phyloP scores from a whole-genome alignment of 2,113 vertebrate species.

The Callopanchax toddi region DNA sequence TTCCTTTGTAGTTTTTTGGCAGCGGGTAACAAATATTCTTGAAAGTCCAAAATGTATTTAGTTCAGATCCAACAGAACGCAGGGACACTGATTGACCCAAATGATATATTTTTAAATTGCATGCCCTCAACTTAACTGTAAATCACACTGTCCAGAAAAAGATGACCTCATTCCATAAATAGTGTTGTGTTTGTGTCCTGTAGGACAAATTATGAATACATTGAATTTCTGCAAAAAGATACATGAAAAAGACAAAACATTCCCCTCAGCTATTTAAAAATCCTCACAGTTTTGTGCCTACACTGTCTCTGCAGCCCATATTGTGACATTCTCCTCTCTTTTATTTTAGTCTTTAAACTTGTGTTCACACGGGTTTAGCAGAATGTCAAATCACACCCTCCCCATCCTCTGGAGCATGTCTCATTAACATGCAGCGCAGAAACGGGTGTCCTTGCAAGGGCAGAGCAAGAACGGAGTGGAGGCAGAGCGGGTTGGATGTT shows the following conservation, averaged over 20 bases:
- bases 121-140: too few relatives aligned
- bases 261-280: not conserved
- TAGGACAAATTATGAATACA: not conserved
- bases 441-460: conserved; percentile 63
- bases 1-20: too few relatives aligned
- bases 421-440: conserved; percentile 66
- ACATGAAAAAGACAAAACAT: not conserved
- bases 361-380: conserved; percentile 21
- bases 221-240: too few relatives aligned
- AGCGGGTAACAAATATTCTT: too few relatives aligned
- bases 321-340: conserved; percentile 21
- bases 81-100: too few relatives aligned
- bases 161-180: too few relatives aligned
- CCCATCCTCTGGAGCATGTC: conserved; percentile 14
- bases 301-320: conserved; percentile 17
- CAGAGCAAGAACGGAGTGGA: conserved; percentile 43
- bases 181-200: not conserved
- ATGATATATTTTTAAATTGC: too few relatives aligned
- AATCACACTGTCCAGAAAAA: too few relatives aligned
- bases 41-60: not conserved
- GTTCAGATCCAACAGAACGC: too few relatives aligned
- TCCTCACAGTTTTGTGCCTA: not conserved
- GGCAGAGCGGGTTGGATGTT: conserved; percentile 55
- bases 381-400: conserved; percentile 26
- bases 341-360: conserved; percentile 23